Evolutionary conservation across 2,797 vertebrate genomes (phyloP).

Genomic region (Sebastes dallii): DNA sequence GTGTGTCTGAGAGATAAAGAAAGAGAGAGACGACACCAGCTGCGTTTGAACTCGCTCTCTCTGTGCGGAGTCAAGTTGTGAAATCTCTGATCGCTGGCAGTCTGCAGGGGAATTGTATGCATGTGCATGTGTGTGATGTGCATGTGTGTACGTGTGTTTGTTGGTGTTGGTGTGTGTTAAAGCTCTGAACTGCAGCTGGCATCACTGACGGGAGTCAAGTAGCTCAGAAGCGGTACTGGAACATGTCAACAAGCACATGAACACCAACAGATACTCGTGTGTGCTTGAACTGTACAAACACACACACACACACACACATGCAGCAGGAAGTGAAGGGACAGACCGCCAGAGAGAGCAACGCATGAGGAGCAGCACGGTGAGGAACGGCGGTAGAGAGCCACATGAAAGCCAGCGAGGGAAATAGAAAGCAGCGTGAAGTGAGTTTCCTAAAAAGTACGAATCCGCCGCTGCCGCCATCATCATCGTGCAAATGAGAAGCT

Average conservation of each 20-base stretch:
- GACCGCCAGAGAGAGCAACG: not conserved
- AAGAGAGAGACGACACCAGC: not conserved
- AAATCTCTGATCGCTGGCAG: conserved; percentile 9
- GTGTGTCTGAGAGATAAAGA: not conserved
- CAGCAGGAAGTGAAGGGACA: conserved; percentile 2
- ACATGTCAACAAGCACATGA: conserved; percentile 23
- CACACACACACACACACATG: not conserved
- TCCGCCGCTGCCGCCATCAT: too few species aligned
- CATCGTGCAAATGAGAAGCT: not conserved
- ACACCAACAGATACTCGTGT: conserved; percentile 12
- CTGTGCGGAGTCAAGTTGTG: not conserved
- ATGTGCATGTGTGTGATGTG: not conserved
- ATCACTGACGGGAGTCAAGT: conserved; percentile 1
- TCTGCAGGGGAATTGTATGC: not conserved
- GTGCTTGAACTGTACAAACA: not conserved
- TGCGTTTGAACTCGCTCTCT: conserved; percentile 16
- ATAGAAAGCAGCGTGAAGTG: not conserved
- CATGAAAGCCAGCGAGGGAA: not conserved
- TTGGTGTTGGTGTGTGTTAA: not conserved
- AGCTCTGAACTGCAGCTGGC: not conserved
- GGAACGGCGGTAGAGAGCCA: not conserved
- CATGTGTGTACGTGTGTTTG: not conserved
- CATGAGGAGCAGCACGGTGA: not conserved
- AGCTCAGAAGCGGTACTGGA: conserved; percentile 2
- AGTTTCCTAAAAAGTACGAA: not conserved